phyloP scores from a whole-genome alignment of 2,888 invertebrate species.

The Chrysina gloriosa region DNA sequence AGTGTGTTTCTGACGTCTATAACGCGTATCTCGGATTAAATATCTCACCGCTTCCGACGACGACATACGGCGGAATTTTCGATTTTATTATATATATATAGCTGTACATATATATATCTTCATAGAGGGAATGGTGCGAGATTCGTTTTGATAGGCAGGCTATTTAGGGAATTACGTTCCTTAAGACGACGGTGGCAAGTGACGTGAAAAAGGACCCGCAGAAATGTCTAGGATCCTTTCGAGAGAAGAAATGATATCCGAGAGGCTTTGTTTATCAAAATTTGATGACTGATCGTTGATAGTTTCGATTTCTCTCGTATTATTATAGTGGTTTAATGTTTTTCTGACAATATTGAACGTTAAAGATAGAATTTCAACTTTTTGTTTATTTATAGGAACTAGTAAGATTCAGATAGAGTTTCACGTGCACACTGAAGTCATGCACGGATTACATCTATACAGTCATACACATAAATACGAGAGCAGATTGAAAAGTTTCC shows the following conservation, averaged over 20 bases:
- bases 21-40: conserved; percentile 32
- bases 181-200: not conserved
- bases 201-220: not conserved
- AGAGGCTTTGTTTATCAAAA: not conserved
- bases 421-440: no score
- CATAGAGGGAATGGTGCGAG: not conserved
- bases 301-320: not conserved
- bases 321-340: not conserved
- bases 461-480: no score
- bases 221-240: not conserved
- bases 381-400: no score
- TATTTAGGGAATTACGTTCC: conserved; percentile 20
- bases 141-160: conserved; percentile 27
- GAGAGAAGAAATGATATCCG: not conserved
- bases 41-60: conserved; percentile 6
- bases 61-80: conserved; percentile 29
- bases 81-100: conserved; percentile 27
- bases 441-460: no score
- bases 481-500: no score
- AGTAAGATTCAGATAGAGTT: no score
- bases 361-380: not conserved
- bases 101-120: not conserved
- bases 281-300: not conserved
- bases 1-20: conserved; percentile 26
- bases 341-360: not conserved